A percentile compares a stretch with the other conserved stretches of the same genome.
Evolutionary conservation across 2,888 invertebrate genomes (phyloP).

Genomic region (Podotricha telesiphe): DNA sequence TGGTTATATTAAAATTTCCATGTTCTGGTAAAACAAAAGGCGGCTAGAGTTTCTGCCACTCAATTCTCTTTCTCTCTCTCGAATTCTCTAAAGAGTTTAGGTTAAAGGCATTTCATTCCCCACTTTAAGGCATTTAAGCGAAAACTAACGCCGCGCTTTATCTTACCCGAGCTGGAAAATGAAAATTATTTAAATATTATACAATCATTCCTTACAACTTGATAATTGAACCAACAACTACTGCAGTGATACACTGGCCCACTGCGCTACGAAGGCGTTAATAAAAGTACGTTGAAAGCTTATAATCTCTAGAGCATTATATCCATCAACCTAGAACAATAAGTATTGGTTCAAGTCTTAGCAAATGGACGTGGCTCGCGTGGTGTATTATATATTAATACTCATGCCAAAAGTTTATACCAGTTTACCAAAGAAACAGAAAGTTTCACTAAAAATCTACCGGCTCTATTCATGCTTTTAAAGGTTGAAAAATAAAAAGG

Average conservation of each 20-base stretch:
- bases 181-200: not conserved
- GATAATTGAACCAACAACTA: not conserved
- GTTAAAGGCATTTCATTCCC: no score
- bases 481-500: not conserved
- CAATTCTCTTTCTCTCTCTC: no score
- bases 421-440: not conserved
- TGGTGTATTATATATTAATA: constrained; percentile 1
- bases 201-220: not conserved
- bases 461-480: not conserved
- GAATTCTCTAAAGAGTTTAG: no score
- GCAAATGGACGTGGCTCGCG: not conserved
- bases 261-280: not conserved
- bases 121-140: no score
- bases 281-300: not conserved
- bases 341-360: constrained; percentile 4
- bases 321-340: not conserved
- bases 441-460: not conserved
- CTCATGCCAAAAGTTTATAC: not conserved
- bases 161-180: no score
- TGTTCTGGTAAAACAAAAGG: no score
- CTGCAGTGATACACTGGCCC: no score
- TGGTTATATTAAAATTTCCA: no score
- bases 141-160: no score
- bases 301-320: not conserved
- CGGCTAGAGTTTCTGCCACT: no score